Percentiles rank a stretch among this genome's conserved stretches.
Evolutionary conservation across 2,888 invertebrate genomes (phyloP).

Genomic region (Polyommatus icarus): DNA sequence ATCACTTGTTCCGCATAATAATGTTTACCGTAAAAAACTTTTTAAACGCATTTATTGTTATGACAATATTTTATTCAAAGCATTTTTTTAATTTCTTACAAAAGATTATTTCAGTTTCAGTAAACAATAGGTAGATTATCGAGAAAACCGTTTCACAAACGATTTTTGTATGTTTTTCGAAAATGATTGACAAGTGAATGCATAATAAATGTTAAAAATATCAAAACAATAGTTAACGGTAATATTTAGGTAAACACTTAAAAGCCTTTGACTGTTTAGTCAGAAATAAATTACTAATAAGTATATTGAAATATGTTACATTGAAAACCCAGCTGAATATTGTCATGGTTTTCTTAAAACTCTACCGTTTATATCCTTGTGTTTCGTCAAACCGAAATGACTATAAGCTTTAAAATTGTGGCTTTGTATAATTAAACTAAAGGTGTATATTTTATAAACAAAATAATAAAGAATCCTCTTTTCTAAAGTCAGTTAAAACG

Average conservation of each 20-base stretch:
- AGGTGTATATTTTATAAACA: no score
- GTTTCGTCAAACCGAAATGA: background rate
- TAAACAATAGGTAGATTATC: background rate
- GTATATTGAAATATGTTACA: background rate
- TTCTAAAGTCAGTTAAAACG: no score
- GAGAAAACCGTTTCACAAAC: background rate
- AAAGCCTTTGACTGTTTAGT: background rate
- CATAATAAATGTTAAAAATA: background rate
- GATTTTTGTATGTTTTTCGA: background rate
- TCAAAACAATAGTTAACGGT: background rate
- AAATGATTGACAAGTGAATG: constrained; percentile 5
- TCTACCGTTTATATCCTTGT: background rate
- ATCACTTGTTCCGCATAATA: background rate
- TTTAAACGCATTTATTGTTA: background rate
- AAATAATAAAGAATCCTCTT: no score
- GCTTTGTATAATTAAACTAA: no score
- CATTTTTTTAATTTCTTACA: background rate
- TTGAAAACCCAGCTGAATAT: background rate
- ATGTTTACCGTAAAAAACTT: background rate
- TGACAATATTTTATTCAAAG: background rate
- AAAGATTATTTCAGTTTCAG: background rate
- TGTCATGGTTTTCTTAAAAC: background rate
- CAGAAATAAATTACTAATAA: background rate
- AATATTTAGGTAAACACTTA: background rate
- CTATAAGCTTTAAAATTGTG: no score